Percentiles rank a stretch among this genome's conserved stretches.
Conservation (phyloP, 2,797 vertebrate species). For the Scolopax bukidnonensis region DNA sequence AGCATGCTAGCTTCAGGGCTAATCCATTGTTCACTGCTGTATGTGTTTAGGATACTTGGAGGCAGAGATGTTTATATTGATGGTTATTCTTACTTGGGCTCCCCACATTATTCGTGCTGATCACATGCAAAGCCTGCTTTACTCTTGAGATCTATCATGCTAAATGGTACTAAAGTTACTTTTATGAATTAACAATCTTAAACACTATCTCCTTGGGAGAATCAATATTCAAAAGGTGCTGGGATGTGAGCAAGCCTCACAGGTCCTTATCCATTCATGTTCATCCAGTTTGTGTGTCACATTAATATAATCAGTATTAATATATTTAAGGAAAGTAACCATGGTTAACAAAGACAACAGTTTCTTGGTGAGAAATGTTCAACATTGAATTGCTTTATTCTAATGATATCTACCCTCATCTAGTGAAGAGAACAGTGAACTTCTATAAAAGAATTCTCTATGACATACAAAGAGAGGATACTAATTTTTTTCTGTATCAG, state of each 20-base stretch:
- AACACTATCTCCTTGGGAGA: not conserved
- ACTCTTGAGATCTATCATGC: conserved; percentile 14
- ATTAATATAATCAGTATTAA: not conserved
- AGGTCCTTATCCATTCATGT: not conserved
- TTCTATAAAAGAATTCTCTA: not conserved
- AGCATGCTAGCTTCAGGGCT: not conserved
- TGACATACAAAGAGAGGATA: not conserved
- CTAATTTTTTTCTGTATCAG: not conserved
- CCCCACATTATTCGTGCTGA: not conserved
- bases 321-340: not conserved
- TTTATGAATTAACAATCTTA: conserved; percentile 36
- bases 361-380: not conserved
- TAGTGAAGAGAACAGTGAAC: not conserved
- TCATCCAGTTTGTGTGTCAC: not conserved
- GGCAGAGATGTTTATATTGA: not conserved
- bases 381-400: not conserved
- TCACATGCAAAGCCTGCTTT: not conserved
- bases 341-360: not conserved
- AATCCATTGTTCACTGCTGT: not conserved
- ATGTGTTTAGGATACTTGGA: not conserved
- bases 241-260: not conserved
- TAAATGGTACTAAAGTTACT: conserved; percentile 14
- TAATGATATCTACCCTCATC: not conserved
- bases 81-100: not conserved
- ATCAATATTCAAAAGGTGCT: not conserved